These are phyloP conservation scores for Chionomys nivalis DNA, from an alignment of 2,113 vertebrate species.

Conservation along the genomic window DNA sequence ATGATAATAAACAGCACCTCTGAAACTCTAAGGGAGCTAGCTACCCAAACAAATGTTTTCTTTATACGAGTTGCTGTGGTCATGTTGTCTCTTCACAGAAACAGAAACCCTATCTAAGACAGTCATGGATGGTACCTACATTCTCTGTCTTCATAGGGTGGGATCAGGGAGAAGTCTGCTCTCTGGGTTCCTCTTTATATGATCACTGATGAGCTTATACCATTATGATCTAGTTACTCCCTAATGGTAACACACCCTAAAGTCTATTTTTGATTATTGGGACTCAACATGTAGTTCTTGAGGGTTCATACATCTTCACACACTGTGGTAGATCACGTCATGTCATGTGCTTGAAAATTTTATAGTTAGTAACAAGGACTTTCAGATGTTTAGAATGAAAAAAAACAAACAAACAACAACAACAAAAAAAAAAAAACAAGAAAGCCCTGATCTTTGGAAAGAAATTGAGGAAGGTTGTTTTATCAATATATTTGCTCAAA, in stretches of 20 bases:
- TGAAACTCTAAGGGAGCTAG: neutral
- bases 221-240: neutral
- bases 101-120: neutral
- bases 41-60: neutral
- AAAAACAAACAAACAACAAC: too few relatives aligned
- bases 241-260: neutral
- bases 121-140: neutral
- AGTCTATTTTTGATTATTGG: neutral
- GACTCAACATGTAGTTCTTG: neutral
- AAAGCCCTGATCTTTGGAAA: neutral
- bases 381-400: neutral
- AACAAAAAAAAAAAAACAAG: neutral
- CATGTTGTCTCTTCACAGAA: neutral
- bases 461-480: neutral
- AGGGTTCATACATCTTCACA: neutral
- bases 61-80: neutral
- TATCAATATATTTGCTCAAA: neutral
- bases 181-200: neutral
- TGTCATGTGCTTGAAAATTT: neutral
- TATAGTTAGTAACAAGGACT: neutral
- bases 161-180: neutral
- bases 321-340: neutral
- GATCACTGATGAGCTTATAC: neutral
- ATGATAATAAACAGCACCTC: neutral
- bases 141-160: neutral